Evolutionary conservation across 2,113 vertebrate species (phyloP), one percentile per base, ranked within the genome.

Genomic region (Mungos mungo): DNA sequence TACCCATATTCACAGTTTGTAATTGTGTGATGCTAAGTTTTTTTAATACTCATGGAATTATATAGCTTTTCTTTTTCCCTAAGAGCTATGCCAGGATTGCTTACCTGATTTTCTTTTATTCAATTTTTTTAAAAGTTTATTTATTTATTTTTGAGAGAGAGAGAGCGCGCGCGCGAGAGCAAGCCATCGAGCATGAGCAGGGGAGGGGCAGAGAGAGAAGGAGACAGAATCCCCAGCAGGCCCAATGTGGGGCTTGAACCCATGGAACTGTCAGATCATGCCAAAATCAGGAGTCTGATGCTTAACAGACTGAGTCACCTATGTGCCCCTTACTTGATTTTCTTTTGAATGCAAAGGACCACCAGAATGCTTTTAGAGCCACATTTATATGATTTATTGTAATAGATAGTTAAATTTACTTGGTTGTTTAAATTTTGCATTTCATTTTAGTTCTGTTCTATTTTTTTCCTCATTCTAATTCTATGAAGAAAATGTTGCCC

Each of bases 381-480:
- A 45, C 18, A 83, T 45, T 93, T 65, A 6, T 60, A 45, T 87
- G 74, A 65, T 63, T 74, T 92, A 41, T 29, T 92, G 1, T 45
- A 29, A 35, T 68, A 76, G 25, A 41, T 94, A 71, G 11, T 88
- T 94, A 86, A 88, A 80, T 29, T 47, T 97, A 57, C n/a, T 83
- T 92, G 50, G 27, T 4, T 76, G 12, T 81, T 85, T 88, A 41
- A 83, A 88, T 35, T 95, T 52, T 57, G 25, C 68, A 35, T 38
- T 90, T 95, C 35, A 31, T 65, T 90, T 93, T 93, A 74, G 90
- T 97, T 98, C 88, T 94, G 63, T 95, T 93, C 50, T 96, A 65
- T 96, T 98, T 90, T 90, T 84, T 94, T 96, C 45, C 68, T 98
- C 38, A 54, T 95, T 71, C 41, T 88, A 35, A 95, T 97, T 97